Evolutionary conservation across 2,113 vertebrate species (phyloP).

Genomic region (Anguilla japonica): DNA sequence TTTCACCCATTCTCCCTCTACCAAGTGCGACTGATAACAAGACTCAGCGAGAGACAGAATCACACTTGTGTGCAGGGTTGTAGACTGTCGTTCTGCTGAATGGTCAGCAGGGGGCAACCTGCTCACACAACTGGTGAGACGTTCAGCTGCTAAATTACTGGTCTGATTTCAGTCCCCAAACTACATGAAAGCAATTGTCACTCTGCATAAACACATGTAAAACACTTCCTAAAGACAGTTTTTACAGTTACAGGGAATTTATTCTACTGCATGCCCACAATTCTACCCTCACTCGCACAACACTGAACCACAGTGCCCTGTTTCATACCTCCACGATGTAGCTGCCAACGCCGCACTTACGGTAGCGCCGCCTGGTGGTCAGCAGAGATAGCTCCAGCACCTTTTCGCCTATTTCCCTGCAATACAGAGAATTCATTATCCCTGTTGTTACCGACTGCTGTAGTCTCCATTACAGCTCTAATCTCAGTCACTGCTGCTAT

Average conservation of each 20-base stretch:
- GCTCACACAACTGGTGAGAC: background rate
- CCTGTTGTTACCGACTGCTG: background rate
- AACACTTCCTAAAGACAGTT: background rate
- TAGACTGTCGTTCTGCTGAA: background rate
- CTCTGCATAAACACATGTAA: background rate
- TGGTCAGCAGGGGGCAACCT: background rate
- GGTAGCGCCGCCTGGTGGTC: slow-evolving; percentile 42
- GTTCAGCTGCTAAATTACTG: background rate
- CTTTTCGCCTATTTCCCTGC: slow-evolving; percentile 39
- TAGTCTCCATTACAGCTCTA: background rate
- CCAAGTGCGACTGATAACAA: background rate
- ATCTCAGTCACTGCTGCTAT: too few species aligned
- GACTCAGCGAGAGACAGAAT: background rate
- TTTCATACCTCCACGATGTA: slow-evolving; percentile 39
- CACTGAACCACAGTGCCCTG: background rate
- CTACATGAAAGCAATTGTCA: background rate
- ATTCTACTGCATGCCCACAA: background rate
- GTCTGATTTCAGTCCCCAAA: background rate
- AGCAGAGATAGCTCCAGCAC: slow-evolving; percentile 45
- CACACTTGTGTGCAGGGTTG: background rate
- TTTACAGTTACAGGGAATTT: background rate
- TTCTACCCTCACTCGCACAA: background rate
- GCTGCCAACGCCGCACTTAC: slow-evolving; percentile 36
- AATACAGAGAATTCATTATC: background rate
- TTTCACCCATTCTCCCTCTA: background rate